Base-by-base conservation (phyloP, 1,140 invertebrate genomes). In the Cyrtorhinus lividipennis region DNA sequence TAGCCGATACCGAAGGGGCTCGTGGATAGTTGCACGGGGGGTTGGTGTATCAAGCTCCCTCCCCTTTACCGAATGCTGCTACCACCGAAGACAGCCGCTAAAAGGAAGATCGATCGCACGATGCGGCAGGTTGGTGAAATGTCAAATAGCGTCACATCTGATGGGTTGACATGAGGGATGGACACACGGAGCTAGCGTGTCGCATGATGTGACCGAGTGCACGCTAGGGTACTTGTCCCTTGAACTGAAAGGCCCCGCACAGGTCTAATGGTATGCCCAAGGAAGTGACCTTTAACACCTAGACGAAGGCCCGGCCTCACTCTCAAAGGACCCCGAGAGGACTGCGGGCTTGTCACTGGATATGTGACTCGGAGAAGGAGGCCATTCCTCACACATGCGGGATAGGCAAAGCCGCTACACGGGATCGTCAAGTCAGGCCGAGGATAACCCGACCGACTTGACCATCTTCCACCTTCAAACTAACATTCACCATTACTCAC, bases 101-200 rank as follows among this genome's bases (percentile, higher is more conserved):
- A 22, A 53, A 22, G 10, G 18, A 53, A 20, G 8, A 53, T 22
- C 48, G 48, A 53, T 53, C 20, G 12, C 10, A 53, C 48, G 20
- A 53, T 53, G 48, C 48, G 48, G 48, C 48, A 53, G 20, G 48
- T 12, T 53, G 48, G 48, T 53, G 48, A 53, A 53, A 53, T 53
- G 48, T 53, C 48, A 53, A 53, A 53, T 53, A 22, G 48, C 48
- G 5, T 22, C 20, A 12, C 48, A 22, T 22, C 20, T 20, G 48
- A 53, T 53, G 48, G 48, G 48, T 53, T 53, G 48, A 53, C 48
- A 53, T 22, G 48, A 53, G 48, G 10, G 48, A 53, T 53, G 48
- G 48, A 53, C 10, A 53, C 10, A 53, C 12, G 48, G 48, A 53
- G 48, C 5, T 53, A 53, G 48, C 48, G 48, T 53, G 48, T 53